phyloP scores from a whole-genome alignment of 2,797 vertebrate genomes.

The Sebastes vulpes region DNA sequence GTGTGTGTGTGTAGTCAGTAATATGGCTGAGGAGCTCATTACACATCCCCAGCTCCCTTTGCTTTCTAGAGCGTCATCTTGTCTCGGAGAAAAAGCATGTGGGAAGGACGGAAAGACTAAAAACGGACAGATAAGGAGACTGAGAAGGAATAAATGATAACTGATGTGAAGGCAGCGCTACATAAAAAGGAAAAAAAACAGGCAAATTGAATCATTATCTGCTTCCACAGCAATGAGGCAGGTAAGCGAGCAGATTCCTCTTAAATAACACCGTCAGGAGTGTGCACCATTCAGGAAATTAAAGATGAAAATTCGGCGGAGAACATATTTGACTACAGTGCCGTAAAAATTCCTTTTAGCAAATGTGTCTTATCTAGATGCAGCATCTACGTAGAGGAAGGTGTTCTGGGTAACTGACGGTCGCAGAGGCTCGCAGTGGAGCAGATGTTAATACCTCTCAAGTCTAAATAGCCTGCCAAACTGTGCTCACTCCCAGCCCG shows the following conservation, averaged over 20 bases:
- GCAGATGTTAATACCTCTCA: background rate
- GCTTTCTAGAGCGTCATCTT: background rate
- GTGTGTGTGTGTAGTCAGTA: constrained; percentile 18
- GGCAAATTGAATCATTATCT: constrained; percentile 11
- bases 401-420: background rate
- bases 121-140: constrained; percentile 21
- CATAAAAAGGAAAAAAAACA: background rate
- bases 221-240: background rate
- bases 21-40: constrained; percentile 56
- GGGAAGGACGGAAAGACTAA: constrained; percentile 1
- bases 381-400: background rate
- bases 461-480: background rate
- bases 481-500: no score
- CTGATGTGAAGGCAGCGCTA: background rate
- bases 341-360: background rate
- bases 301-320: background rate
- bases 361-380: background rate
- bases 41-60: constrained; percentile 20
- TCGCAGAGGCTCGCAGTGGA: background rate
- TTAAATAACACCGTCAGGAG: background rate
- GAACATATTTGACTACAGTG: background rate
- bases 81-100: background rate
- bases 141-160: background rate
- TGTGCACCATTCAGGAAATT: background rate
- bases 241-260: background rate